Conservation (phyloP, 2,113 vertebrate genomes). For the Tiliqua scincoides region DNA sequence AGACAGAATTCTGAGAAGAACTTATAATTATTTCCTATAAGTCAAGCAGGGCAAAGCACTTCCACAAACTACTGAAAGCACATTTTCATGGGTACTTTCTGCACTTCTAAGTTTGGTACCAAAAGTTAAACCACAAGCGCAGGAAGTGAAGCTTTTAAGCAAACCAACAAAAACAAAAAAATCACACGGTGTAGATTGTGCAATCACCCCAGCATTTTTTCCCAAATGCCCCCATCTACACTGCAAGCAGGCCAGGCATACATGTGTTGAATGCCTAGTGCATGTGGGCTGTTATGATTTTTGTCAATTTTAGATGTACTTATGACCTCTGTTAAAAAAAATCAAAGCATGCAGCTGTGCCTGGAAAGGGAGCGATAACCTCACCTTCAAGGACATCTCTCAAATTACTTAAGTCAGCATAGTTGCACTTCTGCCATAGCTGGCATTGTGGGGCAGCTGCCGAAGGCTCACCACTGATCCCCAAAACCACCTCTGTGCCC, state of each 20-base stretch:
- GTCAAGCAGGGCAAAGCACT: not conserved
- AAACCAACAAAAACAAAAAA: not conserved
- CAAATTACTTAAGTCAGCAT: not conserved
- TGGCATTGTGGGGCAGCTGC: no score
- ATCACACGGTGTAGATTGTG: not conserved
- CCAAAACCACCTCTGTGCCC: no score
- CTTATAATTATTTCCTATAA: not conserved
- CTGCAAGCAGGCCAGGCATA: not conserved
- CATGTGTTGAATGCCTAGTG: not conserved
- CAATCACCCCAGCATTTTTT: not conserved
- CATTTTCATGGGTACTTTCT: not conserved
- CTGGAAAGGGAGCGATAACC: not conserved
- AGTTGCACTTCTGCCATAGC: not conserved
- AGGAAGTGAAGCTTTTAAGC: not conserved
- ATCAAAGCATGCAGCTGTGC: not conserved
- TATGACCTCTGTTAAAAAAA: not conserved
- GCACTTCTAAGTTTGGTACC: not conserved
- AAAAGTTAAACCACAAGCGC: not conserved
- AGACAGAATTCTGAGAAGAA: not conserved
- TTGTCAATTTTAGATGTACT: not conserved
- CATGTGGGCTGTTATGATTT: not conserved
- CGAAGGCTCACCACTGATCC: no score
- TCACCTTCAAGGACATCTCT: not conserved
- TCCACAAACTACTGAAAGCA: not conserved
- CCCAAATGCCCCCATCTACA: not conserved